phyloP scores from a whole-genome alignment of 2,797 vertebrate species.

The Cossypha dichroa region DNA sequence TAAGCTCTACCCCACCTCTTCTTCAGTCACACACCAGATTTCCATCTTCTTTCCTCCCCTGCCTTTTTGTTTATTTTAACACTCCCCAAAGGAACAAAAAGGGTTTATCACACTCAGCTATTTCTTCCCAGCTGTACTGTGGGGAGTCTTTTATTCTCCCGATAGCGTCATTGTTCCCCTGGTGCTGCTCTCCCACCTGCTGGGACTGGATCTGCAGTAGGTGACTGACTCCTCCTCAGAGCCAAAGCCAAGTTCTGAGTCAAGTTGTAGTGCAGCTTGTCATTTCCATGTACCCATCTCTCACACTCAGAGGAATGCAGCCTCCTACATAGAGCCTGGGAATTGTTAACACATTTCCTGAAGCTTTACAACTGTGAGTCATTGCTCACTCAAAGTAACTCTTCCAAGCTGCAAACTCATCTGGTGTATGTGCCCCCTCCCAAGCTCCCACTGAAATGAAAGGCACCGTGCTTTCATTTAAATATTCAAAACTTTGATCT shows the following conservation, averaged over 20 bases:
- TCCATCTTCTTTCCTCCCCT: not conserved
- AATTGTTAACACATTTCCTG: constrained; percentile 59
- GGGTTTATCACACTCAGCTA: not conserved
- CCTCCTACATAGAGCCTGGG: constrained; percentile 52
- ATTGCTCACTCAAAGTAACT: constrained; percentile 33
- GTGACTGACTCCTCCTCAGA: constrained; percentile 5
- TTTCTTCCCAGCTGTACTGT: not conserved
- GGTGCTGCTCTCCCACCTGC: constrained; percentile 28
- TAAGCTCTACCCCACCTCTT: not conserved
- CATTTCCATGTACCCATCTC: constrained; percentile 49
- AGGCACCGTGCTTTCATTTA: not conserved
- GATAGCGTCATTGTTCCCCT: not conserved
- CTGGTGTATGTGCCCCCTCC: not conserved
- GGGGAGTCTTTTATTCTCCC: not conserved
- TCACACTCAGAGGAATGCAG: constrained; percentile 23
- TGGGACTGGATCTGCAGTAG: constrained; percentile 32
- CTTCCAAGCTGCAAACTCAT: constrained; percentile 18
- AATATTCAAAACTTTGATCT: not conserved
- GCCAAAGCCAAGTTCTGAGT: constrained; percentile 54
- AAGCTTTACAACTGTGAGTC: constrained; percentile 48
- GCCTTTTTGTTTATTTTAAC: constrained; percentile 29
- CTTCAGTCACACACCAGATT: not conserved
- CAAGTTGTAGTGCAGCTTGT: not conserved
- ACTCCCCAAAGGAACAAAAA: not conserved
- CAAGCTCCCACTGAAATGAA: constrained; percentile 8